Conservation (phyloP, 2,113 vertebrate species). For the Toxostoma redivivum region DNA sequence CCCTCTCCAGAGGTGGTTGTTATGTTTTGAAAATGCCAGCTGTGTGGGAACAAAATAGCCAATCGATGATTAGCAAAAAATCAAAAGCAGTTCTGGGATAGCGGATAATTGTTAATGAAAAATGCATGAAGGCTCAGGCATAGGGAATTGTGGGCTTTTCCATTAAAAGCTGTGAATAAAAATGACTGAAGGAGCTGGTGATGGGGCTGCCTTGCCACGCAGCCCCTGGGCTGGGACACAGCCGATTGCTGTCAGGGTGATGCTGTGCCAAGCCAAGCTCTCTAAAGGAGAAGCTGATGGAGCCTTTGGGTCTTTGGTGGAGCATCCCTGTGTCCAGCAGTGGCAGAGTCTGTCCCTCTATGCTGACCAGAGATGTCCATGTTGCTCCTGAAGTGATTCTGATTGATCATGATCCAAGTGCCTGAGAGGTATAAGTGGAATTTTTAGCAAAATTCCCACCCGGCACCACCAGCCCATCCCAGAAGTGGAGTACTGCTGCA, state of each 20-base stretch:
- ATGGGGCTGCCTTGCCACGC: neutral
- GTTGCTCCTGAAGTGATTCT: neutral
- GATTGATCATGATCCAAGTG: accelerated
- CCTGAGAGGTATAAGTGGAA: neutral
- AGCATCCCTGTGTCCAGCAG: neutral
- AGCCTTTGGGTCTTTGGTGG: neutral
- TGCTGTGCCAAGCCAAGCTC: neutral
- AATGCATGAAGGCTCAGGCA: slow-evolving; percentile 43
- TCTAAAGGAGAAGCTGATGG: neutral
- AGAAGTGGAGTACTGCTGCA: neutral
- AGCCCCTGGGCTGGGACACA: neutral
- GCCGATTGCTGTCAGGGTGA: accelerated
- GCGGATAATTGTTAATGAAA: slow-evolving; percentile 55
- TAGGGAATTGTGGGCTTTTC: slow-evolving; percentile 44
- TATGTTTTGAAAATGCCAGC: slow-evolving; percentile 61
- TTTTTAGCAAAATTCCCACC: neutral
- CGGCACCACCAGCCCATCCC: accelerated
- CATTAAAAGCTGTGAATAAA: slow-evolving; percentile 59
- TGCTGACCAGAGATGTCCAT: neutral
- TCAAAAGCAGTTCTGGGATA: slow-evolving; percentile 52
- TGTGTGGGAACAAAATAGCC: slow-evolving; percentile 64
- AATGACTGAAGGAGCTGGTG: neutral
- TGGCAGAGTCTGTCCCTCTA: neutral
- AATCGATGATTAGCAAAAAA: slow-evolving; percentile 61
- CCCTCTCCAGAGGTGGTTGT: slow-evolving; percentile 51